These are phyloP conservation scores for Fopius arisanus DNA, from an alignment of 1,140 invertebrate genomes.

Conservation along the genomic window DNA sequence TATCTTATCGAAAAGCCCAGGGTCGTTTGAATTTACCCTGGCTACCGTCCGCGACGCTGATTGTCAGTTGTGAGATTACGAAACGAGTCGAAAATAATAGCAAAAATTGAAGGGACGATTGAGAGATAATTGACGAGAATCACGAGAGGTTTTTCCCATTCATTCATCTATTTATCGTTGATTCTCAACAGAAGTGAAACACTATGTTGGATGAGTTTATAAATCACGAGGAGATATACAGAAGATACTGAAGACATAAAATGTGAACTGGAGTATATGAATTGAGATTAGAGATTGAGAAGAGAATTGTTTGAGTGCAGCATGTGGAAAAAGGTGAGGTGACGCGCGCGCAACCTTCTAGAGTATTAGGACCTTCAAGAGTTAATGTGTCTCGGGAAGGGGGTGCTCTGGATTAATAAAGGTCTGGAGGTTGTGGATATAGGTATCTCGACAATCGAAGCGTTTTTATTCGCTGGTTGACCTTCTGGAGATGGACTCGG, in stretches of 20 bases:
- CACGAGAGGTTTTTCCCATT: background rate
- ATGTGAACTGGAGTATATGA: no score
- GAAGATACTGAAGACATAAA: no score
- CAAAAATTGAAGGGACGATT: background rate
- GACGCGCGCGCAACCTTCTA: no score
- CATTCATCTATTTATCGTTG: no score
- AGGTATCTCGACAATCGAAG: background rate
- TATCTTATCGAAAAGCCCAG: slow-evolving; percentile 24
- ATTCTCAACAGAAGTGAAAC: no score
- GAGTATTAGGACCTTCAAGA: no score
- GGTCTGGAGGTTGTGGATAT: background rate
- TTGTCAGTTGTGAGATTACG: slow-evolving; percentile 5
- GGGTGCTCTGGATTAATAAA: background rate
- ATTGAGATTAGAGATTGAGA: no score
- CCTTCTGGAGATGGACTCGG: slow-evolving; percentile 59
- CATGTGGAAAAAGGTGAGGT: background rate
- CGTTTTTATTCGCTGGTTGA: background rate
- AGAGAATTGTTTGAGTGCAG: background rate
- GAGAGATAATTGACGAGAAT: background rate
- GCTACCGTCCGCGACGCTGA: background rate
- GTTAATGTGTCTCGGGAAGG: background rate
- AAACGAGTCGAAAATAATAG: background rate
- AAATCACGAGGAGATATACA: no score
- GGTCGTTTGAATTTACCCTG: background rate
- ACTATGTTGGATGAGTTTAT: no score